These are phyloP conservation scores for Drosophila murphyi DNA, from an alignment of 1,140 invertebrate species.

Conservation along the genomic window DNA sequence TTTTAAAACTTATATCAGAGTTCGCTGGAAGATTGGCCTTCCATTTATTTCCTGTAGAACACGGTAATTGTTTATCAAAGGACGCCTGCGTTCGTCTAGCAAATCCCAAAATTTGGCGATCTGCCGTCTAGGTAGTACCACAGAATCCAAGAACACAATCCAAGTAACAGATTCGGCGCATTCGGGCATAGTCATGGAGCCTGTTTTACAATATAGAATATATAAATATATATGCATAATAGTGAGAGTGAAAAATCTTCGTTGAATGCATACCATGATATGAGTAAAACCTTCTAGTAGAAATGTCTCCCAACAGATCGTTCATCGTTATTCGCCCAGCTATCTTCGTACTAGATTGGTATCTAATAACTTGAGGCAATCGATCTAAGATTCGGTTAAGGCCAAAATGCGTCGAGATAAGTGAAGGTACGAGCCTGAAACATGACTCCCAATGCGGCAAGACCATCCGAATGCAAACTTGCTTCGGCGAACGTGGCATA, in stretches of 20 bases:
- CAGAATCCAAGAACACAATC: slow-evolving; percentile 61
- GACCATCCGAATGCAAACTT: slow-evolving; percentile 46
- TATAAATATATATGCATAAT: no score
- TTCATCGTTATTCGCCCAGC: slow-evolving; percentile 19
- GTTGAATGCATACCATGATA: slow-evolving; percentile 54
- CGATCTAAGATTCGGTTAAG: slow-evolving; percentile 59
- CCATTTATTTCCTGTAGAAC: slow-evolving; percentile 84
- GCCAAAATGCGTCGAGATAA: background rate
- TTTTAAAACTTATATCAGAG: background rate
- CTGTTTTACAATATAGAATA: slow-evolving; percentile 83
- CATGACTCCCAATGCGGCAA: slow-evolving; percentile 68
- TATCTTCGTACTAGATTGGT: slow-evolving; percentile 47
- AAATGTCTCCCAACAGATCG: slow-evolving; percentile 57
- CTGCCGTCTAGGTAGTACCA: slow-evolving; percentile 40
- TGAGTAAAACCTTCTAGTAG: slow-evolving; percentile 54
- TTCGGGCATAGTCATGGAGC: slow-evolving; percentile 91
- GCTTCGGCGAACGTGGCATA: slow-evolving; percentile 55
- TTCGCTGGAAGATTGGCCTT: slow-evolving; percentile 86
- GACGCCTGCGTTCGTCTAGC: slow-evolving; percentile 34
- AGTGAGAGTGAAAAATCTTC: no score
- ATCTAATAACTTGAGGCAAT: slow-evolving; percentile 42
- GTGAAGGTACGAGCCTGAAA: slow-evolving; percentile 11
- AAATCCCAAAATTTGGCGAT: slow-evolving; percentile 62
- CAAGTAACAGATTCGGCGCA: slow-evolving; percentile 75
- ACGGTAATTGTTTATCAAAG: slow-evolving; percentile 63